Percentiles rank a stretch among this genome's conserved stretches.
These are phyloP conservation scores for Salvelinus fontinalis DNA, from an alignment of 2,113 vertebrate species.

Conservation along the genomic window DNA sequence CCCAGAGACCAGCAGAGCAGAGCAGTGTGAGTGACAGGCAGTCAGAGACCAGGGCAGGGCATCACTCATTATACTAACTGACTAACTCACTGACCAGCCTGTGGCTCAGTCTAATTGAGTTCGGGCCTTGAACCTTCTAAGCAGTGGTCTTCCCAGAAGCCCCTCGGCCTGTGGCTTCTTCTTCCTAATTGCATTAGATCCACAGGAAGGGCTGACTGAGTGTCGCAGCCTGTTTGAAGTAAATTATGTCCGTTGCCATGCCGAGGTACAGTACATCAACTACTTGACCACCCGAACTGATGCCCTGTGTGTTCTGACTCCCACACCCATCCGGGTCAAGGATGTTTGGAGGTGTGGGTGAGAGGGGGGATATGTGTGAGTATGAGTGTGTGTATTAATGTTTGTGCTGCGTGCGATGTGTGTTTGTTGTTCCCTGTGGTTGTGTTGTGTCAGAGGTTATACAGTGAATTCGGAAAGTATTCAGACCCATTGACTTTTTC, in stretches of 20 bases:
- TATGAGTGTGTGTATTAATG: conserved; percentile 2
- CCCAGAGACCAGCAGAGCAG: no score
- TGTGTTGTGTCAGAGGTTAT: no score
- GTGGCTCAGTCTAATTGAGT: not conserved
- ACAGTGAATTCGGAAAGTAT: no score
- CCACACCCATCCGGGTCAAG: not conserved
- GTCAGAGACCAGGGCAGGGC: no score
- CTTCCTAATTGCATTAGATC: not conserved
- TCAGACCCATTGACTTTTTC: no score
- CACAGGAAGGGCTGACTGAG: not conserved
- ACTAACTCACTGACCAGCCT: not conserved
- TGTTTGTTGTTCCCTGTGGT: not conserved
- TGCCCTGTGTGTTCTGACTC: not conserved
- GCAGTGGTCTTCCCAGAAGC: conserved; percentile 1
- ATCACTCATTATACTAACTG: no score
- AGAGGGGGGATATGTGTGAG: not conserved
- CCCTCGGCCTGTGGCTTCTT: not conserved
- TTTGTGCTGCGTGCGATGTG: not conserved
- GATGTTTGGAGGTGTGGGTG: not conserved
- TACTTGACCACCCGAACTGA: not conserved
- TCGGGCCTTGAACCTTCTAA: not conserved
- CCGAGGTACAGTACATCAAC: not conserved
- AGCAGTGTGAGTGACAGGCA: no score
- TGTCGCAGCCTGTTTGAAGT: not conserved
- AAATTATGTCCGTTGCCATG: not conserved